Conservation (phyloP, 2,797 vertebrate species). For the Prionace glauca region DNA sequence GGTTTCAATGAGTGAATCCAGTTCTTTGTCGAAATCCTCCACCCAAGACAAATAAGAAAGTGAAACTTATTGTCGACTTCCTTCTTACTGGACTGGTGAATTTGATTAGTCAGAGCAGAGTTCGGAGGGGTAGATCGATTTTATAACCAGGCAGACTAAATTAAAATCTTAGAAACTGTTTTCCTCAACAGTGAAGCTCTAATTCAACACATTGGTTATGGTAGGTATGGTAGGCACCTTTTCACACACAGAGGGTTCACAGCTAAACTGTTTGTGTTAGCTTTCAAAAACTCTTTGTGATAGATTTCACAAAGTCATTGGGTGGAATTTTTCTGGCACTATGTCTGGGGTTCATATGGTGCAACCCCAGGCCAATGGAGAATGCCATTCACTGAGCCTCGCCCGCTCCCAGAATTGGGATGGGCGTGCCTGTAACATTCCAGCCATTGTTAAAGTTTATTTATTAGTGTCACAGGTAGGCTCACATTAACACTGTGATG, state of each 20-base stretch:
- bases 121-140: neutral
- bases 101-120: no score
- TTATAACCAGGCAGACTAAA: neutral
- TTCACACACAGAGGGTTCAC: neutral
- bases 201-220: neutral
- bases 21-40: neutral
- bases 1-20: rapidly evolving
- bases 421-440: no score
- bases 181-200: neutral
- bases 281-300: no score
- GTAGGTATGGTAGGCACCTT: neutral
- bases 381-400: no score
- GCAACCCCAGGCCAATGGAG: no score
- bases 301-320: neutral
- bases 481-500: no score
- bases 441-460: no score
- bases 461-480: no score
- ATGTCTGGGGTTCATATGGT: no score
- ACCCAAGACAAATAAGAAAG: neutral
- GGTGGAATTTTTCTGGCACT: no score
- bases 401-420: no score
- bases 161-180: neutral
- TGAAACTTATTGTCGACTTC: neutral
- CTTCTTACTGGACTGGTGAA: neutral
- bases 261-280: neutral